Evolutionary conservation across 2,797 vertebrate species (phyloP).

Genomic region (Hippocampus kuda): DNA sequence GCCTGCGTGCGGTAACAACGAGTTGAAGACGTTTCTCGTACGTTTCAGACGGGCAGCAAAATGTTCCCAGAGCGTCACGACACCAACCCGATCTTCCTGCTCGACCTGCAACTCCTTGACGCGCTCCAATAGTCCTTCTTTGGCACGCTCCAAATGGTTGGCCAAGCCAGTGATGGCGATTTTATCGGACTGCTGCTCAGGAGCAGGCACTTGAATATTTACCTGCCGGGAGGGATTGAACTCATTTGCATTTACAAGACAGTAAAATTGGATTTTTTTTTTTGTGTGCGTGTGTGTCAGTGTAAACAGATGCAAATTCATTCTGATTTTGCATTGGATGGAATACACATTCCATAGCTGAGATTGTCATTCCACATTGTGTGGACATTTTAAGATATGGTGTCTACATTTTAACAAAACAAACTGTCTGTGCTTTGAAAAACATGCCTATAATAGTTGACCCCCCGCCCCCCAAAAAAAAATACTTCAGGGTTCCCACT

Average conservation of each 20-base stretch:
- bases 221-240: slow-evolving; percentile 62
- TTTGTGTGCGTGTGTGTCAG: too few relatives aligned
- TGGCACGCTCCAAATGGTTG: slow-evolving; percentile 84
- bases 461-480: too few relatives aligned
- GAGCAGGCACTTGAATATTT: slow-evolving; percentile 96
- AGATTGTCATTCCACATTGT: too few relatives aligned
- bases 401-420: too few relatives aligned
- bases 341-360: too few relatives aligned
- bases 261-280: not conserved
- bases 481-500: too few relatives aligned
- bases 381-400: too few relatives aligned
- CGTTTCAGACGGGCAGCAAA: not conserved
- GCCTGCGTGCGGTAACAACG: slow-evolving; percentile 61
- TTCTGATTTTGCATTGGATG: too few relatives aligned
- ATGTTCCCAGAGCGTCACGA: not conserved
- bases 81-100: slow-evolving; percentile 88
- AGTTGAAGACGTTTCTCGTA: not conserved
- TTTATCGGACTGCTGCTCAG: slow-evolving; percentile 86
- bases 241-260: not conserved
- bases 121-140: slow-evolving; percentile 83
- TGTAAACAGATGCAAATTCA: too few relatives aligned
- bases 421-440: too few relatives aligned
- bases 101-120: slow-evolving; percentile 92
- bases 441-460: too few relatives aligned
- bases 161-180: slow-evolving; percentile 89